Percentiles rank a stretch among this genome's conserved stretches.
Conservation (phyloP, 2,113 vertebrate genomes). For the Barnardius zonarius region DNA sequence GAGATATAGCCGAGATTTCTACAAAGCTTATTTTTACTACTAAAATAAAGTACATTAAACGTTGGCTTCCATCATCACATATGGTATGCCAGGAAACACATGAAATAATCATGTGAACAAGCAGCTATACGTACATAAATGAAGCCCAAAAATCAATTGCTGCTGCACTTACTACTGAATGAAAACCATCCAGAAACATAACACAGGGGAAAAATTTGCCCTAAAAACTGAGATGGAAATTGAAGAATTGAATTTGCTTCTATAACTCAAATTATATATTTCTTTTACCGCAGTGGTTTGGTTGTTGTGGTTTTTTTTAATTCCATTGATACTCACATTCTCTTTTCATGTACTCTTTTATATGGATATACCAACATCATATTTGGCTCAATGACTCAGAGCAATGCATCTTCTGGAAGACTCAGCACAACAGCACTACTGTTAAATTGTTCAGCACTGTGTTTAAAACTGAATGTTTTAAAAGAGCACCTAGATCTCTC, state of each 20-base stretch:
- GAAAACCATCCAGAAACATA: background rate
- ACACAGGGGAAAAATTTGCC: background rate
- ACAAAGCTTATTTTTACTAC: background rate
- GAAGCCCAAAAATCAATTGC: background rate
- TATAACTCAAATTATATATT: background rate
- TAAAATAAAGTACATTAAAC: background rate
- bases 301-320: background rate
- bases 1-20: background rate
- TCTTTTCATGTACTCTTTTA: background rate
- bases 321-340: background rate
- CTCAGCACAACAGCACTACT: background rate
- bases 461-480: background rate
- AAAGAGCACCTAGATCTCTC: background rate
- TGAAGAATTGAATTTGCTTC: background rate
- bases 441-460: background rate
- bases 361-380: fast-evolving
- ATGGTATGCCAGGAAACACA: slow-evolving; percentile 6
- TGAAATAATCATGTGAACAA: background rate
- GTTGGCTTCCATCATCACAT: background rate
- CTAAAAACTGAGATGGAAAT: background rate
- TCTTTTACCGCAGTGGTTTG: background rate
- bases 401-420: background rate
- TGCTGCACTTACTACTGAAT: background rate
- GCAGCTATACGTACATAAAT: background rate
- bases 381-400: background rate